phyloP scores from a whole-genome alignment of 1,140 invertebrate genomes.

The Hyles vespertilio region DNA sequence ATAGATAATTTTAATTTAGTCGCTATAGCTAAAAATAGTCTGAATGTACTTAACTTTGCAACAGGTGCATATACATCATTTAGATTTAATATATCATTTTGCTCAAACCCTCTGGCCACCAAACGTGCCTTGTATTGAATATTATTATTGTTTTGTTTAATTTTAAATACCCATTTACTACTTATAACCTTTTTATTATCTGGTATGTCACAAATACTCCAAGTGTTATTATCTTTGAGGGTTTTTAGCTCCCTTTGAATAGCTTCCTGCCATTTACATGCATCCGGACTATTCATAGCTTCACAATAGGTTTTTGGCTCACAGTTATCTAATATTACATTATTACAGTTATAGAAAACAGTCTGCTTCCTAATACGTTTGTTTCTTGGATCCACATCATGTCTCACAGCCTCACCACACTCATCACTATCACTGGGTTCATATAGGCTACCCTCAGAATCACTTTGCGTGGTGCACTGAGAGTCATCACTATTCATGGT shows the following conservation, averaged over 20 bases:
- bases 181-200: conserved; percentile 24
- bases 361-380: no score
- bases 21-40: conserved; percentile 32
- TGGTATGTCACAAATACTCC: conserved; percentile 23
- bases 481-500: no score
- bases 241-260: conserved; percentile 36
- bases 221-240: conserved; percentile 37
- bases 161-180: conserved; percentile 42
- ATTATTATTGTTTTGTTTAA: conserved; percentile 23
- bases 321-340: no score
- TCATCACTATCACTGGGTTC: no score
- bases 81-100: conserved; percentile 26
- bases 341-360: no score
- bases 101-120: conserved; percentile 38
- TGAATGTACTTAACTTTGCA: conserved; percentile 38
- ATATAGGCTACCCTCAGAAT: no score
- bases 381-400: no score
- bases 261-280: conserved; percentile 34
- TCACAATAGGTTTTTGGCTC: conserved; percentile 39
- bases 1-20: conserved; percentile 30
- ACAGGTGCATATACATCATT: conserved; percentile 39
- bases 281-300: conserved; percentile 29
- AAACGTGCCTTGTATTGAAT: conserved; percentile 35
- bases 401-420: no score
- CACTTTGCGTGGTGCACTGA: no score